Base-by-base conservation (phyloP, 2,888 invertebrate species). In the Elgonia sp. region DNA sequence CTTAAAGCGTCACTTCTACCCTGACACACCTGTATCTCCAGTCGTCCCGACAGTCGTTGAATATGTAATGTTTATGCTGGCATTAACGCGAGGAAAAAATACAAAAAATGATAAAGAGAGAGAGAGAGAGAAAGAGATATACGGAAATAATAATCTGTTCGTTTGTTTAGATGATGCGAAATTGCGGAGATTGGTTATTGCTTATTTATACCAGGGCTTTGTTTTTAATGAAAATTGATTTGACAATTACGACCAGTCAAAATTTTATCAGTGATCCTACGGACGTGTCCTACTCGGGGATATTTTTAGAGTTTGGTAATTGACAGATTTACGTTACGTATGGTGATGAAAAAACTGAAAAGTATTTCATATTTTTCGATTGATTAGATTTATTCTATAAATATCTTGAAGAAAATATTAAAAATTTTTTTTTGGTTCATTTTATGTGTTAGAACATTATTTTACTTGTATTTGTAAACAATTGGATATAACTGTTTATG, bases 1-100 rank as follows among this genome's bases (percentile, higher is more conserved):
- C 89, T 90, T 90, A 89, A 85, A 89, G 85, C 89, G 81, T 77
- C 89, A 67, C 89, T 91, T 89, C 83, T 86, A 86, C 87, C 88
- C 42, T 65, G 55, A 57, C 84, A 77, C 88, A 87, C 80, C 87
- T 87, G 87, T 79, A 84, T 83, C 89, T 83, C 69, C 75, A 65
- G 60, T 85, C 63, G 73, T 60, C 57, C 73, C 86, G 81, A 72
- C 85, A 82, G 67, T 60, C 73, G 79, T 65, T 80, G 86, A 82
- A 88, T 89, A 82, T 85, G 72, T 84, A 87, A 90, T 89, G 86
- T 86, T 81, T 73, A 53, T 53, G 67, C 18, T 37, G 75, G 63
- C 70, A 86, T 86, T 85, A 86, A 80, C 75, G 21, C 81, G 67
- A 21, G 37, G 18, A 63, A 63, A 62, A 46, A 37, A 42, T 8